A percentile compares a stretch with the other conserved stretches of the same genome.
phyloP scores from a whole-genome alignment of 2,888 invertebrate species.

The Euspilapteryx auroguttella region DNA sequence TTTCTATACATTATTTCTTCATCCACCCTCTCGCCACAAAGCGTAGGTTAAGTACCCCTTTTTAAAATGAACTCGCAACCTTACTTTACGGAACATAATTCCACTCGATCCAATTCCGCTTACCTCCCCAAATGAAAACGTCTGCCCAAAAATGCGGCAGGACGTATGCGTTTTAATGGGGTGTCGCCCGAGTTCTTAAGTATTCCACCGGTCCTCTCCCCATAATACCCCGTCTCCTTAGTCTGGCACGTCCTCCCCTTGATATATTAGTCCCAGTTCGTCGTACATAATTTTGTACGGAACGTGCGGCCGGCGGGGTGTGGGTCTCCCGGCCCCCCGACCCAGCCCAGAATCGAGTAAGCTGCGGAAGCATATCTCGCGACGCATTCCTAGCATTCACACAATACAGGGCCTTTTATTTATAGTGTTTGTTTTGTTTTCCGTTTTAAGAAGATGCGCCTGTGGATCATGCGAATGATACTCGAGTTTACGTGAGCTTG shows the following conservation, averaged over 20 bases:
- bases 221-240: constrained; percentile 58
- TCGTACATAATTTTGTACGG: constrained; percentile 58
- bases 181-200: constrained; percentile 59
- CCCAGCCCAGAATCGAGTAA: constrained; percentile 8
- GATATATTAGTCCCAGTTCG: constrained; percentile 62
- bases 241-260: constrained; percentile 60
- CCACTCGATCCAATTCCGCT: constrained; percentile 18
- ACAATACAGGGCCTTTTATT: constrained; percentile 55
- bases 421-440: constrained; percentile 23
- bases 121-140: constrained; percentile 44
- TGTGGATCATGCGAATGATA: constrained; percentile 5
- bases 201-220: constrained; percentile 50
- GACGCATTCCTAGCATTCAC: constrained; percentile 17
- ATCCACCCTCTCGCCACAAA: too few relatives aligned
- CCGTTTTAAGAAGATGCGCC: constrained; percentile 4
- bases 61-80: constrained; percentile 4
- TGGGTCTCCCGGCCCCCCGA: constrained; percentile 30
- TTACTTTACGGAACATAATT: constrained; percentile 4
- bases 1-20: too few relatives aligned
- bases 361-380: constrained; percentile 9
- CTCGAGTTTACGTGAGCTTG: constrained; percentile 3
- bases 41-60: too few relatives aligned
- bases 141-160: constrained; percentile 53
- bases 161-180: constrained; percentile 53
- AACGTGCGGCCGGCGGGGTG: constrained; percentile 17